Conservation (phyloP, 2,888 invertebrate species). For the Drosophila tripunctata region DNA sequence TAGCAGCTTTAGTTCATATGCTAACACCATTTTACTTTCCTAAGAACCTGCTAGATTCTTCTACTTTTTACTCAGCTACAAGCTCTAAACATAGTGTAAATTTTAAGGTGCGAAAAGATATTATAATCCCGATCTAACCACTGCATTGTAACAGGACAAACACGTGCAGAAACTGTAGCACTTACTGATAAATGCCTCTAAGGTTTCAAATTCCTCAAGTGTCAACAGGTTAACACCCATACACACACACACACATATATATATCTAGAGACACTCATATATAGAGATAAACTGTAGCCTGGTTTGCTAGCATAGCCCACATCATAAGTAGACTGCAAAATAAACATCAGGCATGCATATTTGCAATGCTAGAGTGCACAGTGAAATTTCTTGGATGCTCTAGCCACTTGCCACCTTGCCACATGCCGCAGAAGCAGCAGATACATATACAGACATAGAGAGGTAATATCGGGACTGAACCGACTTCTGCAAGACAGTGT, state of each 20-base stretch:
- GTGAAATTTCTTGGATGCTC: conserved; percentile 52
- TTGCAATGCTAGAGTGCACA: conserved; percentile 44
- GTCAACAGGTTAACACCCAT: conserved; percentile 47
- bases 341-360: conserved; percentile 40
- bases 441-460: conserved; percentile 21
- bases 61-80: no score
- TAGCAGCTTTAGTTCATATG: no score
- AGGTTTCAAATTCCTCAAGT: conserved; percentile 14
- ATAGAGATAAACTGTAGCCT: neutral
- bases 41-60: no score
- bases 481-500: conserved; percentile 15
- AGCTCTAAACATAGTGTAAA: no score
- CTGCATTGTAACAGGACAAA: neutral
- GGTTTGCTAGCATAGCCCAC: conserved; percentile 25
- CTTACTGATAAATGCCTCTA: conserved; percentile 26
- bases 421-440: conserved; percentile 14
- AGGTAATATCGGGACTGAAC: conserved; percentile 21
- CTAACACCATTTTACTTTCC: no score
- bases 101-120: no score
- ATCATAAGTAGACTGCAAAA: conserved; percentile 52
- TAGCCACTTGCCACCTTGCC: conserved; percentile 41
- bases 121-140: neutral
- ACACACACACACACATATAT: conserved; percentile 11
- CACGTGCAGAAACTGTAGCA: neutral
- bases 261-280: neutral